Base-by-base conservation (phyloP, 2,113 vertebrate genomes). In the Chrysemys picta region DNA sequence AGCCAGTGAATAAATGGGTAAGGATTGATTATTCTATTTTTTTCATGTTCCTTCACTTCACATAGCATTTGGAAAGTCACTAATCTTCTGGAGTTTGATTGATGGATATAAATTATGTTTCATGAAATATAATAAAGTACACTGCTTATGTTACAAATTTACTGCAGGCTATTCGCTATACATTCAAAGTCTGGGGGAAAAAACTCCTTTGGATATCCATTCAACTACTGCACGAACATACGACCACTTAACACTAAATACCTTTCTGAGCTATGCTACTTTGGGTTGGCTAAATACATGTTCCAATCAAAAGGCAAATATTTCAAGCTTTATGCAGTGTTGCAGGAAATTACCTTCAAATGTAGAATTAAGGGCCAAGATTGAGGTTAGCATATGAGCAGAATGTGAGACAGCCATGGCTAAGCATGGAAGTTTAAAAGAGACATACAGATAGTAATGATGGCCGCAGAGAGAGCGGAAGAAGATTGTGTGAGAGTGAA, bases 301-400 rank as follows among this genome's bases (percentile, higher is more conserved):
- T 0, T 89, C 49, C 5, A 81, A 27, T 80, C 54, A 35, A 17
- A 25, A 59, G 29, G 35, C 0, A 0, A 50, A 8, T 0, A 0
- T 92, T 83, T 89, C n/a, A 38, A 45, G 24, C 62, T 50, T 72
- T 45, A 85, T 49, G 12, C 27, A 54, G 53, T 10, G 1, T 0
- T 52, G 29, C 17, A 52, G 35, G 80, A 53, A 35, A 52, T 87
- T 80, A 59, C 31, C 50, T 65, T 88, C 52, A 50, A 21, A 3
- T 6, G 49, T 22, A 82, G 62, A 24, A 29, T 47, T 42, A 47
- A 53, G 24, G 27, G 62, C n/a, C 29, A 42, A 21, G 2, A 22
- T 76, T 85, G 19, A 42, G 19, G 50, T 78, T n/a, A n/a, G 24
- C 31, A 3, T 0, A 0, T 19, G n/a, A 85, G 52, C 59, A 31